A percentile compares a stretch with the other conserved stretches of the same genome.
Conservation (phyloP, 2,888 invertebrate species). For the Spodoptera exigua region DNA sequence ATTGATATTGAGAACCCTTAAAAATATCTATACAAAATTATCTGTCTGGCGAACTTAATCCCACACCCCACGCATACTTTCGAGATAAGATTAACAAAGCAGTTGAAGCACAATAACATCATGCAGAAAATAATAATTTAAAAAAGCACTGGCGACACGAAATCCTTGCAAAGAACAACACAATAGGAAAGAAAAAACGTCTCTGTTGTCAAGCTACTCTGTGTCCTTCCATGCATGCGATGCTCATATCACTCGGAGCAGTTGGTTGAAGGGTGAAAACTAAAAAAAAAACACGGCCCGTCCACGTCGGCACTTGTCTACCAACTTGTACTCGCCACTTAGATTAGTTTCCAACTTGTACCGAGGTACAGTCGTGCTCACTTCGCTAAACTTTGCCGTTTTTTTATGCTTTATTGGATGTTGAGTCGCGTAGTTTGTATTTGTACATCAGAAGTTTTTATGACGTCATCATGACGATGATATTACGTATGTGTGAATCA, state of each 20-base stretch:
- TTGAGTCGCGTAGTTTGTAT: neutral
- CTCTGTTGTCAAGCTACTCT: constrained; percentile 63
- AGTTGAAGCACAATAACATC: too few species aligned
- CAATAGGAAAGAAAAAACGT: neutral
- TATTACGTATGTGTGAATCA: too few species aligned
- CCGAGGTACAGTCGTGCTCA: constrained; percentile 47
- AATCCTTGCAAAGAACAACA: neutral
- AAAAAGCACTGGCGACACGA: too few species aligned
- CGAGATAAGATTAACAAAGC: too few species aligned
- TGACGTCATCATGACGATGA: too few species aligned
- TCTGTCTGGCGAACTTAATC: too few species aligned
- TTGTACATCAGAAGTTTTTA: too few species aligned
- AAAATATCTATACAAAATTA: too few species aligned
- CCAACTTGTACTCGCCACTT: constrained; percentile 84
- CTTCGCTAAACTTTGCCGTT: constrained; percentile 27
- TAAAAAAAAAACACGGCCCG: constrained; percentile 71
- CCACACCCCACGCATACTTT: too few species aligned
- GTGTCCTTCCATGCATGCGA: constrained; percentile 81
- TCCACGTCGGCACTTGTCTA: constrained; percentile 83
- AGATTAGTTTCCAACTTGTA: constrained; percentile 84
- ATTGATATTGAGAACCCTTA: too few species aligned
- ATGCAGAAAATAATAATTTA: too few species aligned
- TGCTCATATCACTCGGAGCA: constrained; percentile 83
- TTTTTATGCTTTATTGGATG: constrained; percentile 50
- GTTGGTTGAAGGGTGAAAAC: constrained; percentile 75